A percentile compares a stretch with the other conserved stretches of the same genome.
Evolutionary conservation across 2,888 invertebrate species (phyloP).

Genomic region (Nycteola revayana): DNA sequence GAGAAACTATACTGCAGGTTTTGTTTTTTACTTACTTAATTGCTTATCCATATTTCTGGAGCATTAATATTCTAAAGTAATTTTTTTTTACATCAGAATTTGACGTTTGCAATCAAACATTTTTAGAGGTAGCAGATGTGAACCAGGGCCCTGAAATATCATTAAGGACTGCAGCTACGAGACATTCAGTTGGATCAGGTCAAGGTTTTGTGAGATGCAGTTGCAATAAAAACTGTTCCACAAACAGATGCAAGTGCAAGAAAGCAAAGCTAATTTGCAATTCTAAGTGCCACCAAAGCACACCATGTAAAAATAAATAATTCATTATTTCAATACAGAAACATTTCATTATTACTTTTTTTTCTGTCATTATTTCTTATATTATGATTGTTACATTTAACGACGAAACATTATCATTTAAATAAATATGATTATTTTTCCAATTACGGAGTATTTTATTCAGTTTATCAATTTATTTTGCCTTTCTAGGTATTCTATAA

Average conservation of each 20-base stretch:
- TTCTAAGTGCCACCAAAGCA: conserved; percentile 8
- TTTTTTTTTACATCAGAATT: neutral
- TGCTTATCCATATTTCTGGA: conserved; percentile 4
- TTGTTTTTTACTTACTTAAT: conserved; percentile 6
- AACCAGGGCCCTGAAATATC: neutral
- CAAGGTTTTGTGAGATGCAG: conserved; percentile 1
- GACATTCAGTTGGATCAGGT: neutral
- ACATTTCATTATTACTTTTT: too few species aligned
- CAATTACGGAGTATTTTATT: too few species aligned
- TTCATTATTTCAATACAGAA: neutral
- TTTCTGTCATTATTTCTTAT: too few species aligned
- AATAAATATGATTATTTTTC: too few species aligned
- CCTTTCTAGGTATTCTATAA: too few species aligned
- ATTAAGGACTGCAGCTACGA: neutral
- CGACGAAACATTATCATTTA: too few species aligned
- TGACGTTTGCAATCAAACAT: neutral
- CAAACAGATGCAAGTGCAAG: conserved; percentile 9
- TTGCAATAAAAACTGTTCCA: conserved; percentile 1
- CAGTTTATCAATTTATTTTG: too few species aligned
- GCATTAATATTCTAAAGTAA: neutral
- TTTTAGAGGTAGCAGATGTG: neutral
- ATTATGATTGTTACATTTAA: too few species aligned
- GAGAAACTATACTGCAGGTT: conserved; percentile 9
- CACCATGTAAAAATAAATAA: conserved; percentile 5
- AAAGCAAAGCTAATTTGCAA: conserved; percentile 6